These are phyloP conservation scores for Ophion ellenae DNA, from an alignment of 2,888 invertebrate species.

Conservation along the genomic window DNA sequence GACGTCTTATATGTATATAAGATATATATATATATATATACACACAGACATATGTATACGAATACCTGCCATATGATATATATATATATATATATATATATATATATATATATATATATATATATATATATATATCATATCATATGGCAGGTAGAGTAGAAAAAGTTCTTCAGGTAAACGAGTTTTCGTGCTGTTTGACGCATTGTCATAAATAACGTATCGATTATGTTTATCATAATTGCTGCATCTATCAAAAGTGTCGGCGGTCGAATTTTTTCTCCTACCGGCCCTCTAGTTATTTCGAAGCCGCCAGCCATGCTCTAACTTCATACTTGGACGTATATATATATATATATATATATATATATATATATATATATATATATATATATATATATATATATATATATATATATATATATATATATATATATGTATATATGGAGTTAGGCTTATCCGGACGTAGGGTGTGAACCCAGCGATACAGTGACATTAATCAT, in stretches of 20 bases:
- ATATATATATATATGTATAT: too few relatives aligned
- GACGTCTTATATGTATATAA: too few relatives aligned
- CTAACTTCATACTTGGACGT: constrained; percentile 8
- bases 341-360: background rate
- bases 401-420: too few relatives aligned
- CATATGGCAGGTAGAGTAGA: background rate
- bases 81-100: too few relatives aligned
- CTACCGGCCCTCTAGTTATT: constrained; percentile 34
- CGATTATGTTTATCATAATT: constrained; percentile 65
- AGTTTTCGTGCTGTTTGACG: background rate
- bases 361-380: background rate
- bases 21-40: too few relatives aligned
- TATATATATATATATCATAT: background rate
- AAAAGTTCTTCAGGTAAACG: background rate
- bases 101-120: too few relatives aligned
- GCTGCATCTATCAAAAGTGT: constrained; percentile 58
- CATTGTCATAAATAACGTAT: constrained; percentile 64
- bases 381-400: background rate
- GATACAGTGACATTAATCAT: constrained; percentile 28
- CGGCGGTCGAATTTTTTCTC: constrained; percentile 45
- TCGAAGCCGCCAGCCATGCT: constrained; percentile 27
- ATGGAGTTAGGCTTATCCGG: too few relatives aligned
- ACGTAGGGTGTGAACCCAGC: background rate
- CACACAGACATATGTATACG: too few relatives aligned
- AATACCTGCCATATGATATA: too few relatives aligned